A percentile compares a stretch with the other conserved stretches of the same genome.
phyloP scores from a whole-genome alignment of 2,888 invertebrate genomes.

The Scotopteryx bipunctaria region DNA sequence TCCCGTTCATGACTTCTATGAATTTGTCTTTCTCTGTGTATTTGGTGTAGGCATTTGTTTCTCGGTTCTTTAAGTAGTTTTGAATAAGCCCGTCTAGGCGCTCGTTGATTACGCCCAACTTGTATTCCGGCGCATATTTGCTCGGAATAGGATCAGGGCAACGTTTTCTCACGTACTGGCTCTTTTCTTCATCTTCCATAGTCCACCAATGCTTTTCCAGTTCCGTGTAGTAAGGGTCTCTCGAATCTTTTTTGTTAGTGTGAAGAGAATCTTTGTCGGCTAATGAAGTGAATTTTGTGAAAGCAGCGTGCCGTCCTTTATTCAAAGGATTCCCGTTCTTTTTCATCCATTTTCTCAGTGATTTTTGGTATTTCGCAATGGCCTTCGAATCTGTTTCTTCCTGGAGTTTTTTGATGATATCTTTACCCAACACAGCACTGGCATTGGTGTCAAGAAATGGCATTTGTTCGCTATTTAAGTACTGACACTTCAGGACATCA shows the following conservation, averaged over 20 bases:
- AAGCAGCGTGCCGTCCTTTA: slow-evolving; percentile 80
- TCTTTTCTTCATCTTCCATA: slow-evolving; percentile 83
- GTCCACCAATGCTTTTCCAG: slow-evolving; percentile 87
- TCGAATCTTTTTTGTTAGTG: slow-evolving; percentile 68
- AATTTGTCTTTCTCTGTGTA: slow-evolving; percentile 80
- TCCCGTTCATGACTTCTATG: slow-evolving; percentile 88
- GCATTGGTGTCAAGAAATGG: slow-evolving; percentile 93
- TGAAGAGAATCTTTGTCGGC: slow-evolving; percentile 73
- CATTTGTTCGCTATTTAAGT: slow-evolving; percentile 89
- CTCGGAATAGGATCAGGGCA: slow-evolving; percentile 91
- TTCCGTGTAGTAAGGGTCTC: slow-evolving; percentile 84
- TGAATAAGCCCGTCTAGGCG: slow-evolving; percentile 87
- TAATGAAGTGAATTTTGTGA: slow-evolving; percentile 83
- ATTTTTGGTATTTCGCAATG: slow-evolving; percentile 83
- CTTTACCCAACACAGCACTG: slow-evolving; percentile 84
- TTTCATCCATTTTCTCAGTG: slow-evolving; percentile 85
- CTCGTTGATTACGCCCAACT: slow-evolving; percentile 94
- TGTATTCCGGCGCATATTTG: slow-evolving; percentile 87
- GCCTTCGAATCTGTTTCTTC: slow-evolving; percentile 75
- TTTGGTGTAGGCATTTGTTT: slow-evolving; percentile 52
- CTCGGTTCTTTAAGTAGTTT: slow-evolving; percentile 79
- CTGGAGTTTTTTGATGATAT: slow-evolving; percentile 83
- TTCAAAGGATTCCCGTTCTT: slow-evolving; percentile 73
- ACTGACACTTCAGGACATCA: slow-evolving; percentile 94
- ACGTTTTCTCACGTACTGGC: slow-evolving; percentile 76